Evolutionary conservation across 1,140 invertebrate species (phyloP).

Genomic region (Condylostylus longicornis): DNA sequence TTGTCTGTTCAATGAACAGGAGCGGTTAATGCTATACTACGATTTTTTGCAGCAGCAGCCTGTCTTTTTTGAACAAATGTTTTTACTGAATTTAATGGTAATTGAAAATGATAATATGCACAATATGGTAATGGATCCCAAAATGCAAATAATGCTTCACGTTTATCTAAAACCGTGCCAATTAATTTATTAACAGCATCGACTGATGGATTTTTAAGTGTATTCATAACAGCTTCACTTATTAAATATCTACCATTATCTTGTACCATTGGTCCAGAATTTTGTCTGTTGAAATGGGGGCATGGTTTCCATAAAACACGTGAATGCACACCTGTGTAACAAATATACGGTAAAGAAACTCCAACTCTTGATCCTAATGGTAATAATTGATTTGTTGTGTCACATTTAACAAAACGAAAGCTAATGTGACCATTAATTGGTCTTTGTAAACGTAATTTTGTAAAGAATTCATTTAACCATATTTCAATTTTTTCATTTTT

Average conservation of each 20-base stretch:
- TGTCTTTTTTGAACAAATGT: constrained; percentile 28
- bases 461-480: constrained; percentile 58
- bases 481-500: constrained; percentile 47
- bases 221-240: constrained; percentile 36
- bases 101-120: constrained; percentile 63
- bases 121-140: constrained; percentile 73
- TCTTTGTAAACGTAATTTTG: constrained; percentile 39
- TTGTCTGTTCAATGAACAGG: constrained; percentile 4
- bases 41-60: too few species aligned
- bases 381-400: constrained; percentile 34
- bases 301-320: constrained; percentile 46
- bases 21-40: background rate
- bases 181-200: constrained; percentile 41
- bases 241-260: constrained; percentile 35
- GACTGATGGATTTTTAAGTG: constrained; percentile 32
- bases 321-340: constrained; percentile 49
- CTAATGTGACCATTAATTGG: constrained; percentile 58
- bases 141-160: constrained; percentile 59
- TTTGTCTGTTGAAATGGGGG: constrained; percentile 40
- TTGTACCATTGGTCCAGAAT: constrained; percentile 35
- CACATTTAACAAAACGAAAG: constrained; percentile 47
- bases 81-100: constrained; percentile 46
- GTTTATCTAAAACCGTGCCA: constrained; percentile 50
- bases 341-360: constrained; percentile 60
- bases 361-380: constrained; percentile 56